phyloP scores from a whole-genome alignment of 2,888 invertebrate species.

The Ctenicera cuprea region DNA sequence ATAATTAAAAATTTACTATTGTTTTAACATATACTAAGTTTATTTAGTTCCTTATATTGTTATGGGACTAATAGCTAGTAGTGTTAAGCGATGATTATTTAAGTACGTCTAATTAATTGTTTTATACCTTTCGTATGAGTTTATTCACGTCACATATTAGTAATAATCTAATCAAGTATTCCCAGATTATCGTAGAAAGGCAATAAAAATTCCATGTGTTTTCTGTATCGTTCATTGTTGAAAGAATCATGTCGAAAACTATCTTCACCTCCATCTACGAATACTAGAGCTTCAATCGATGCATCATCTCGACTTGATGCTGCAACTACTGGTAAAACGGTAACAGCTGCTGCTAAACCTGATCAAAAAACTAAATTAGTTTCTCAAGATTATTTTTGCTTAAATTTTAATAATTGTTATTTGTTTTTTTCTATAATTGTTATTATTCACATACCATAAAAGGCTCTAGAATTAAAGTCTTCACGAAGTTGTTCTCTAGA shows the following conservation, averaged over 20 bases:
- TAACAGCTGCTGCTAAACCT: slow-evolving; percentile 65
- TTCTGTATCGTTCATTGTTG: slow-evolving; percentile 64
- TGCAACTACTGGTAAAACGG: slow-evolving; percentile 65
- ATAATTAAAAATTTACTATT: no score
- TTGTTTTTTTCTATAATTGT: no score
- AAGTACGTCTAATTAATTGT: no score
- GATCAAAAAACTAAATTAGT: background rate
- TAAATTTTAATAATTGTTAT: no score
- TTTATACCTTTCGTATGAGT: no score
- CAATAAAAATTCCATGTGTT: slow-evolving; percentile 63
- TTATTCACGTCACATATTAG: no score
- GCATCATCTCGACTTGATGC: slow-evolving; percentile 64
- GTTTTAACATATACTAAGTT: no score
- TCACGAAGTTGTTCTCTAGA: slow-evolving; percentile 63
- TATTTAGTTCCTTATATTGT: no score
- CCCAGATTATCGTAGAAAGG: slow-evolving; percentile 66
- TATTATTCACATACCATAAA: slow-evolving; percentile 62
- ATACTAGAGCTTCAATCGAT: slow-evolving; percentile 65
- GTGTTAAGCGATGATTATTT: no score
- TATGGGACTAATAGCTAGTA: no score
- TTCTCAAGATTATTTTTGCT: background rate
- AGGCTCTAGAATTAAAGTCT: slow-evolving; percentile 64
- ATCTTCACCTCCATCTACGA: slow-evolving; percentile 59
- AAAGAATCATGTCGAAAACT: slow-evolving; percentile 66
- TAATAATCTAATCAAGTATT: slow-evolving; percentile 55